phyloP scores from a whole-genome alignment of 2,113 vertebrate species.

The Antigone vipio region DNA sequence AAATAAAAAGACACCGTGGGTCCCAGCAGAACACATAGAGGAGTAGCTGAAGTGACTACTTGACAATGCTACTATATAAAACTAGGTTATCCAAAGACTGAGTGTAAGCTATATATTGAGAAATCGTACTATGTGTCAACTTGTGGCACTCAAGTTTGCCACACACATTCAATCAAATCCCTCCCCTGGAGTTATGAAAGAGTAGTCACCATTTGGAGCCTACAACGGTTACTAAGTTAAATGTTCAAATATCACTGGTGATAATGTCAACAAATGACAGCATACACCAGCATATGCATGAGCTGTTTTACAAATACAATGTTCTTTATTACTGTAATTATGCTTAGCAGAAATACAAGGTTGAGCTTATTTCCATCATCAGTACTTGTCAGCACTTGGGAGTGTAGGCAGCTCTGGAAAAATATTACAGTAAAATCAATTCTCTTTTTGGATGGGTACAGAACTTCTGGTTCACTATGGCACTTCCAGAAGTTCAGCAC shows the following conservation, averaged over 20 bases:
- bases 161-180: neutral
- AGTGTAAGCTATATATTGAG: neutral
- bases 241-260: neutral
- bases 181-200: neutral
- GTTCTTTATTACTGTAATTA: neutral
- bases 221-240: neutral
- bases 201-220: neutral
- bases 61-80: neutral
- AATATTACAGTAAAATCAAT: neutral
- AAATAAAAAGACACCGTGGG: neutral
- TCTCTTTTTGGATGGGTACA: neutral
- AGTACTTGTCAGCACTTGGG: neutral
- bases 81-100: neutral
- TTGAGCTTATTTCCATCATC: neutral
- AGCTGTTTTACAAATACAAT: neutral
- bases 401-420: neutral
- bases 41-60: neutral
- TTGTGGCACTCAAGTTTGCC: neutral
- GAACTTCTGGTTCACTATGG: neutral
- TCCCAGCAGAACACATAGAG: neutral
- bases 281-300: neutral
- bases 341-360: slow-evolving; percentile 1
- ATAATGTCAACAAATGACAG: neutral
- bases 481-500: neutral
- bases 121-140: neutral